Evolutionary conservation across 2,113 vertebrate genomes (phyloP).

Genomic region (Notarius quadriscutis): DNA sequence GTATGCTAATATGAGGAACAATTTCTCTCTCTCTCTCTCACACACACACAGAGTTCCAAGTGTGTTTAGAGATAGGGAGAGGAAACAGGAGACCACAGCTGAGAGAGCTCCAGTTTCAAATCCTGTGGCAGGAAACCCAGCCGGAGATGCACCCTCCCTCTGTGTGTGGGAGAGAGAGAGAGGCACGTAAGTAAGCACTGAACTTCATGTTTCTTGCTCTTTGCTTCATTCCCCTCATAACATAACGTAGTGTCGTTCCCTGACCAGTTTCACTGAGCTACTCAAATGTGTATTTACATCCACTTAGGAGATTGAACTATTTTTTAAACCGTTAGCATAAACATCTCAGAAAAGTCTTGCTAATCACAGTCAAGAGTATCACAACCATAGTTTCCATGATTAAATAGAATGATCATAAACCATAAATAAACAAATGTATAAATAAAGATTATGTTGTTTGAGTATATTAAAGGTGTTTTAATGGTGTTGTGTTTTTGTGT

Average conservation of each 20-base stretch:
- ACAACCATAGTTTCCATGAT: neutral
- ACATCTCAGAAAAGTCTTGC: neutral
- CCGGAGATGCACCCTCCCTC: constrained; percentile 41
- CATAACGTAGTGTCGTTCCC: neutral
- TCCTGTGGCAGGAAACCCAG: constrained; percentile 61
- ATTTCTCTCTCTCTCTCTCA: neutral
- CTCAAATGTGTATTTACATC: neutral
- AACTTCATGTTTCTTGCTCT: constrained; percentile 21
- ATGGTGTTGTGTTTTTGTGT: neutral
- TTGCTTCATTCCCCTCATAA: neutral
- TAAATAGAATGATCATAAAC: neutral
- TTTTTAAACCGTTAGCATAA: neutral
- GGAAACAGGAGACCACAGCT: constrained; percentile 60
- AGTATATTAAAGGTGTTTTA: neutral
- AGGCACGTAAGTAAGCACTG: constrained; percentile 19
- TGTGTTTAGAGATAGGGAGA: constrained; percentile 46
- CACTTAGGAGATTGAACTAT: neutral
- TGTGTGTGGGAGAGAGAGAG: constrained; percentile 15
- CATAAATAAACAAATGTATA: neutral
- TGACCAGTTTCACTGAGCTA: constrained; percentile 3
- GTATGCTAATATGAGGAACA: neutral
- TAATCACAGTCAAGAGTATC: neutral
- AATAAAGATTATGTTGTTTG: neutral
- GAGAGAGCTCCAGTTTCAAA: constrained; percentile 59
- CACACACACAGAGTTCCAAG: constrained; percentile 17